Evolutionary conservation across 1,140 invertebrate species (phyloP), one percentile per base, ranked within the genome.

Genomic region (Drosophila punjabiensis): DNA sequence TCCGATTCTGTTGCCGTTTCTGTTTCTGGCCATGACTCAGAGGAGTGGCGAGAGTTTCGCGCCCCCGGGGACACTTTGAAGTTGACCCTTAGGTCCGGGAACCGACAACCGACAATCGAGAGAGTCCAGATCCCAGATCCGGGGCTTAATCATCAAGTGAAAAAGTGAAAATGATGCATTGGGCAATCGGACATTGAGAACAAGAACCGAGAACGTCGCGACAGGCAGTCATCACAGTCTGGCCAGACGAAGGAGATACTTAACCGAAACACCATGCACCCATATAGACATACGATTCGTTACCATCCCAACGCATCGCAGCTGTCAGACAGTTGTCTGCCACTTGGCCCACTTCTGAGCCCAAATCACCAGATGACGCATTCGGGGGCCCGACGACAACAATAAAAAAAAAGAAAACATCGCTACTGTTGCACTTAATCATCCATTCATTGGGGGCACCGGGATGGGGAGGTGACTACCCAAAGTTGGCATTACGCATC

Each of bases 401-500:
- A 82, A 68, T 73, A 75, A 76, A 32, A 53, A 16, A 18, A 10
- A 32, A 32, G 67, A 70, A 68, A 32, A 30, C 68, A 63, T 48
- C 69, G 55, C 82, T 82, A 81, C 68, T 87, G 83, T 69, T 89
- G 85, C 85, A 89, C 78, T 88, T 88, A 88, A 88, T 88, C 85
- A 88, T 88, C 60, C 56, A 66, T 63, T 66, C 64, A 62, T 24
- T 18, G 63, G 28, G 24, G 37, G 35, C 13, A 37, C 53, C 53
- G 53, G 53, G 20, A 24, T 37, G 53, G 30, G 53, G 33, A 20
- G 56, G 50, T 41, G 81, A 70, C 85, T 87, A 88, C 83, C 76
- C 79, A 86, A 88, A 66, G 76, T 87, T 87, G 80, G 67, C 71
- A 88, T 89, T 89, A 89, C 85, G 85, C 85, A 89, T 86, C 79